Evolutionary conservation across 2,888 invertebrate genomes (phyloP).

Genomic region (Hemithea aestivaria): DNA sequence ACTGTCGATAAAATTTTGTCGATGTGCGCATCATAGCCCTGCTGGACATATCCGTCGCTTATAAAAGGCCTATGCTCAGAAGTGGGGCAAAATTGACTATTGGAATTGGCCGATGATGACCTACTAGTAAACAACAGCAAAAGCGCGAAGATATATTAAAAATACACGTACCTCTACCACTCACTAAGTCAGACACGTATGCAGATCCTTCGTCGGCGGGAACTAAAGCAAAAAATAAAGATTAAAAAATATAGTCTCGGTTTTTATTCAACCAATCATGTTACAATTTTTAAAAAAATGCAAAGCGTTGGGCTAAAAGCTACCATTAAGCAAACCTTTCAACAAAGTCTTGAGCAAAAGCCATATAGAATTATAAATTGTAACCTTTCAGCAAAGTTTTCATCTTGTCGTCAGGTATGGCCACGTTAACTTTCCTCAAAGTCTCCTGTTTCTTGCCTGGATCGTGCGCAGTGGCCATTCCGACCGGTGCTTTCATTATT

Average conservation of each 20-base stretch:
- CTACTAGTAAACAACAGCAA: too few relatives aligned
- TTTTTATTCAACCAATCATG: too few relatives aligned
- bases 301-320: not conserved
- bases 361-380: too few relatives aligned
- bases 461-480: slow-evolving; percentile 34
- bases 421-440: slow-evolving; percentile 33
- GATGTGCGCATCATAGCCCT: too few relatives aligned
- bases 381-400: slow-evolving; percentile 42
- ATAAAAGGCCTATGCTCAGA: too few relatives aligned
- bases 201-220: slow-evolving; percentile 47
- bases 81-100: too few relatives aligned
- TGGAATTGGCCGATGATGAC: too few relatives aligned
- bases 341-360: slow-evolving; percentile 33
- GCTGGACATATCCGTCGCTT: too few relatives aligned
- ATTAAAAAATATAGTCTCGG: too few relatives aligned
- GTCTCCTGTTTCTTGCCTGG: slow-evolving; percentile 33
- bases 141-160: too few relatives aligned
- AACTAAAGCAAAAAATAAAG: slow-evolving; percentile 29
- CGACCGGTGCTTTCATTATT: slow-evolving; percentile 43
- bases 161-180: slow-evolving; percentile 45
- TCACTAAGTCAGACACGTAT: slow-evolving; percentile 43
- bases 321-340: slow-evolving; percentile 33
- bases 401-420: slow-evolving; percentile 49
- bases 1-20: too few relatives aligned
- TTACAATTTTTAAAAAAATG: too few relatives aligned